Evolutionary conservation across 2,888 invertebrate species (phyloP), one percentile per base, ranked within the genome.

Genomic region (Fragum whitleyi): DNA sequence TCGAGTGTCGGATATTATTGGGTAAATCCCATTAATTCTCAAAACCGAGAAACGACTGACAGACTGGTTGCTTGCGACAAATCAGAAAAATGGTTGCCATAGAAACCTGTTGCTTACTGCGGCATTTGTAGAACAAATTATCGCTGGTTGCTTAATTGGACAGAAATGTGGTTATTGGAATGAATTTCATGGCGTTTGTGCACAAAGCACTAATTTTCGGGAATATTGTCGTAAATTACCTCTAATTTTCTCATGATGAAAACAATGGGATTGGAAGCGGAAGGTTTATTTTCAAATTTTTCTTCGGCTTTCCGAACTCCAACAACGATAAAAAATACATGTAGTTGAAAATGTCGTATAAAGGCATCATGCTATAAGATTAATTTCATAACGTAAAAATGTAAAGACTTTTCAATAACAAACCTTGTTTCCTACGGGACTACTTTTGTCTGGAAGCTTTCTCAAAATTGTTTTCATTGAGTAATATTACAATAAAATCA

Each of bases 21-120:
- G 65, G 26, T 7, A 21, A 65, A 65, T 65, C 65, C 26, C 36
- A 65, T 65, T 65, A 65, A 65, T 65, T 65, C 65, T 65, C 39
- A 19, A 42, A 42, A 23, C 42, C 23, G 65, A 65, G 65, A 65
- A 65, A 39, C 65, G 65, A 65, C 19, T 65, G 65, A 65, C 65
- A 65, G 65, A 36, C n/a, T 14, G 21, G 42, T 65, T 21, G 65
- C 42, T 65, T 42, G 65, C 47, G 65, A 65, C 65, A 65, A 65
- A 65, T 65, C 65, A 42, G 61, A 65, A 26, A 65, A 51, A 26
- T 29, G 28, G 70, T 70, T 70, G 16, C 70, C 55, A 70, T 70
- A 29, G 70, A 14, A 57, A 70, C 70, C 70, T 70, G 70, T 70
- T 70, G 70, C 53, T 70, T 70, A 32, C 57, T 23, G 70, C 28